phyloP scores from a whole-genome alignment of 2,888 invertebrate species.

The Drosophila peninsularis region DNA sequence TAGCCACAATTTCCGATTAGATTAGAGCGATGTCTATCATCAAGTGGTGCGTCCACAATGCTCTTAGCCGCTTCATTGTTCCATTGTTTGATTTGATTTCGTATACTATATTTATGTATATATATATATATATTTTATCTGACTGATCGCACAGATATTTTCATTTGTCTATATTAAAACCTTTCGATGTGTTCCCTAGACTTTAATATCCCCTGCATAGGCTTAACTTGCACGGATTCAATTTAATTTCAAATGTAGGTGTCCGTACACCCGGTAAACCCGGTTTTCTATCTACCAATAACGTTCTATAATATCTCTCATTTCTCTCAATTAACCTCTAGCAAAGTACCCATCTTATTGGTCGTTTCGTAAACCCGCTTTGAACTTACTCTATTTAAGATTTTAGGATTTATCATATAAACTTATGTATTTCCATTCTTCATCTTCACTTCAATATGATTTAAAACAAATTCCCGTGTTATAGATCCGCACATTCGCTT shows the following conservation, averaged over 20 bases:
- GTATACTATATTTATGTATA: constrained; percentile 3
- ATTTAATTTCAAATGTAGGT: background rate
- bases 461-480: no score
- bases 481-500: no score
- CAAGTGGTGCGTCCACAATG: constrained; percentile 44
- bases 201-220: background rate
- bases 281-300: background rate
- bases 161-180: background rate
- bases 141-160: constrained; percentile 7
- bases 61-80: constrained; percentile 17
- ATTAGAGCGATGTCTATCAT: constrained; percentile 33
- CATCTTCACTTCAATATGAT: no score
- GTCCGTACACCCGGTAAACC: background rate
- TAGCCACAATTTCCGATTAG: constrained; percentile 40
- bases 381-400: background rate
- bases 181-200: background rate
- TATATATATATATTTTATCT: constrained; percentile 5
- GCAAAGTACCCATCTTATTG: no score
- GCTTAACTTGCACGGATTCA: background rate
- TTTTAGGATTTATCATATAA: background rate
- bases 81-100: constrained; percentile 26
- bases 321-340: no score
- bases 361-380: background rate
- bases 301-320: background rate
- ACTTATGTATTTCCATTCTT: background rate